Evolutionary conservation across 2,797 vertebrate species (phyloP).

Genomic region (Rhabdophis nuchalis): DNA sequence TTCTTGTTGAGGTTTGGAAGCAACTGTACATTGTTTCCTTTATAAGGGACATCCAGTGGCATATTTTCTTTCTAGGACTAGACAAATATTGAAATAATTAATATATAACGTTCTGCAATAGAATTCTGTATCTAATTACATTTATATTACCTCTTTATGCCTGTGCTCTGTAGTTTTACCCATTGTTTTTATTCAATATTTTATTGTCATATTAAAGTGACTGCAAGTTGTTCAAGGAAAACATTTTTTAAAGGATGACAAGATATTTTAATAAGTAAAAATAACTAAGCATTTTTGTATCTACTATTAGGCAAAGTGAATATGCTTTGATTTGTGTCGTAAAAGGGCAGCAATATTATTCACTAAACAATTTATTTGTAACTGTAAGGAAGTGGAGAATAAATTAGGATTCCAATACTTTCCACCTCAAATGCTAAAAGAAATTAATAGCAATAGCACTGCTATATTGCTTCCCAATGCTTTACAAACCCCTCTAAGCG

Average conservation of each 20-base stretch:
- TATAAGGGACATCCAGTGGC: background rate
- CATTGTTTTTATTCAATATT: background rate
- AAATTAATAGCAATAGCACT: background rate
- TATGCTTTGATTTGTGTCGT: background rate
- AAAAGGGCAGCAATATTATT: background rate
- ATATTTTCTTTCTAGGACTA: background rate
- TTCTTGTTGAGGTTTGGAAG: background rate
- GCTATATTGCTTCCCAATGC: background rate
- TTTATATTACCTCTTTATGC: background rate
- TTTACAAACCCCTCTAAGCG: background rate
- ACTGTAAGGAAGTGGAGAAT: background rate
- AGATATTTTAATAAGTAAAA: background rate
- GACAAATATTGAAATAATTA: background rate
- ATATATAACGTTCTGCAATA: background rate
- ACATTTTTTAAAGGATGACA: background rate
- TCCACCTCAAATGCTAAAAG: background rate
- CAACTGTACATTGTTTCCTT: background rate
- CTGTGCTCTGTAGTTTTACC: background rate
- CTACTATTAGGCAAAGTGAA: background rate
- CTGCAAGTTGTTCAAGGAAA: background rate
- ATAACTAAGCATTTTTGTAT: background rate
- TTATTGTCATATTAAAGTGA: background rate
- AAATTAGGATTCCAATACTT: background rate
- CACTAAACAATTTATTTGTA: background rate
- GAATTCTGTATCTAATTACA: background rate